phyloP scores from a whole-genome alignment of 2,113 vertebrate species.

The Sphaerodactylus townsendi region DNA sequence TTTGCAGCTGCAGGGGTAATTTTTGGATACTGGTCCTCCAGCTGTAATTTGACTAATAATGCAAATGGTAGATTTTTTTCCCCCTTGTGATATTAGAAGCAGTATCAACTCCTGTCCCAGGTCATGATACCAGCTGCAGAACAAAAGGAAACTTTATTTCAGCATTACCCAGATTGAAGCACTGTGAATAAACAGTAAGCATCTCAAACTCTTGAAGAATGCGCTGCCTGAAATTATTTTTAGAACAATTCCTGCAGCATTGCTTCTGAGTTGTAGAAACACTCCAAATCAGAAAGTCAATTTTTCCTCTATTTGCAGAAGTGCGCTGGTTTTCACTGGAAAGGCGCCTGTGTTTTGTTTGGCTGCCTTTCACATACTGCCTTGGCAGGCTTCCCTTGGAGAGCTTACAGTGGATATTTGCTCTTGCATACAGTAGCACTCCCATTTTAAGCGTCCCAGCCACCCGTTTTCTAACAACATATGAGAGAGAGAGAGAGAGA shows the following conservation, averaged over 20 bases:
- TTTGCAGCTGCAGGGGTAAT: no score
- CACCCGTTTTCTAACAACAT: constrained; percentile 80
- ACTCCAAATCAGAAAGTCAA: constrained; percentile 83
- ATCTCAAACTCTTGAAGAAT: constrained; percentile 69
- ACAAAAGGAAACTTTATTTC: constrained; percentile 44
- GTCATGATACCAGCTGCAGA: no score
- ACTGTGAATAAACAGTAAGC: constrained; percentile 70
- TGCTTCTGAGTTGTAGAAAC: constrained; percentile 80
- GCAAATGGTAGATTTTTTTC: no score
- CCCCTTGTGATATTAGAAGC: no score
- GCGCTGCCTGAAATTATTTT: constrained; percentile 76
- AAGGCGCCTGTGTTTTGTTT: constrained; percentile 95
- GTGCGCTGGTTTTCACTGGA: constrained; percentile 85
- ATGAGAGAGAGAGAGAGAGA: constrained; percentile 2
- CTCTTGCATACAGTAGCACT: constrained; percentile 82
- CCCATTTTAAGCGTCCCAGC: constrained; percentile 78
- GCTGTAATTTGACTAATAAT: no score
- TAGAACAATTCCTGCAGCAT: constrained; percentile 81
- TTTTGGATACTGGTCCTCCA: no score
- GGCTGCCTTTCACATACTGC: constrained; percentile 89
- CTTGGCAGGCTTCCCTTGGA: constrained; percentile 90
- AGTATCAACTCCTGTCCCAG: no score
- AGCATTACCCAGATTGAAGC: constrained; percentile 53
- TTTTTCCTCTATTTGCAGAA: constrained; percentile 91
- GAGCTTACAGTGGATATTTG: constrained; percentile 83